Base-by-base conservation (phyloP, 2,113 vertebrate species). In the Neodontobutis hainanensis region DNA sequence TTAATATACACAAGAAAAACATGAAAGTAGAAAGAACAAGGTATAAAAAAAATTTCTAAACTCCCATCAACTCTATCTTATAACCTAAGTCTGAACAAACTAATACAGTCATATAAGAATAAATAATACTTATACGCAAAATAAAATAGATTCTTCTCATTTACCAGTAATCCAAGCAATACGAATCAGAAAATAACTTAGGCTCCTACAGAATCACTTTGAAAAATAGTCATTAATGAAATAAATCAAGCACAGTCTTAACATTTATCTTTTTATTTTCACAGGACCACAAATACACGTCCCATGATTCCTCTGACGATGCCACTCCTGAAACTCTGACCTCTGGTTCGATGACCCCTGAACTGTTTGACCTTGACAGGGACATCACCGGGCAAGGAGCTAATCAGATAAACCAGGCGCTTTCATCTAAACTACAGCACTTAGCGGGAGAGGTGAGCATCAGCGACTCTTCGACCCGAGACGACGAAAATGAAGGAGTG, bases 311-410 rank as follows among this genome's bases (percentile, higher is more conserved):
- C 0, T 78, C 82, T 63, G 86, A 88, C 5, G 58, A 74, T 14
- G 58, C 65, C 57, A 89, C 85, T 8, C 81, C 90, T 12, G 84
- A 89, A 62, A 85, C 85, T 11, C n/a, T 88, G 62, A 89, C 75
- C 11, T 91, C 88, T 12, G 87, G 61, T 45, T 65, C 68, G 2
- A 32, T 46, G 0, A 88, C 85, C 47, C 85, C 88, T 64, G 88
- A 85, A 59, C 68, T 47, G 0, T 62, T 67, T 7, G 59, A 72
- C 60, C 44, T 8, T 0, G n/a, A 73, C 1, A 11, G 42, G 34
- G 74, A 78, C 58, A 5, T 70, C 46, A 46, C 51, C 1, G 56
- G 12, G 46, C 44, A 10, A 4, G 61, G 1, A 58, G 67, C 44
- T 52, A 48, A 52, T 56, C 69, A 65, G 38, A 55, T 16, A 14